Evolutionary conservation across 2,797 vertebrate species (phyloP), one percentile per base, ranked within the genome.

Genomic region (Mallotus villosus): DNA sequence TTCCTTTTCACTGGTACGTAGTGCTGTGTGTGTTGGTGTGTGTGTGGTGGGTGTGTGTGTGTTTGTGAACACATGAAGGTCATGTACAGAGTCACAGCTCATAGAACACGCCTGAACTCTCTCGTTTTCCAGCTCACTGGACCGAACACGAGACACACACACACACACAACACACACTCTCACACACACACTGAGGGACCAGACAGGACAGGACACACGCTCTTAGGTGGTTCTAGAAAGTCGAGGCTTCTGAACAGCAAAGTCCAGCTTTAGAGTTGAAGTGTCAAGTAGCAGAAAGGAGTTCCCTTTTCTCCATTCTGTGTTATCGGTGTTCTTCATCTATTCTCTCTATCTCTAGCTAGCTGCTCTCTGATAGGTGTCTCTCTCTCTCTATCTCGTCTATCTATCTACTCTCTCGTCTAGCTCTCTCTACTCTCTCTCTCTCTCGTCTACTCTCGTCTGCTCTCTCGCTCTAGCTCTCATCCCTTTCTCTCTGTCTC

Each of bases 1-100:
- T 98, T 98, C 90, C 92, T 97, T 79, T 98, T 97, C 84, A 96
- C 96, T 77, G 96, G 96, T 97, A 84, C 84, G 86, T 65, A 22
- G 1, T n/a, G 27, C 9, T 37, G 32, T 19, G 32, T 8, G 58
- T 17, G 37, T 41, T 1, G 14, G 9, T 46, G 41, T 46, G 34
- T 37, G n/a, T n/a, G n/a, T n/a, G n/a, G n/a, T n/a, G n/a, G n/a
- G 34, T 37, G 5, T 37, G 34, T 37, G 34, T 37, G 34, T 37
- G 6, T 46, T 46, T 46, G 61, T 27, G 63, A n/a, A n/a, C 55
- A 58, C 41, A 14, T 14, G 11, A 46, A 46, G 12, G 55, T 58
- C 55, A 46, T 58, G 55, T 22, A 9, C 19, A 9, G 53, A 19
- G 53, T 57, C 53, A 57, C 53, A 57, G 9, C 53, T 21, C 17